phyloP scores from a whole-genome alignment of 2,797 vertebrate species.

The Phalloptychus januarius region DNA sequence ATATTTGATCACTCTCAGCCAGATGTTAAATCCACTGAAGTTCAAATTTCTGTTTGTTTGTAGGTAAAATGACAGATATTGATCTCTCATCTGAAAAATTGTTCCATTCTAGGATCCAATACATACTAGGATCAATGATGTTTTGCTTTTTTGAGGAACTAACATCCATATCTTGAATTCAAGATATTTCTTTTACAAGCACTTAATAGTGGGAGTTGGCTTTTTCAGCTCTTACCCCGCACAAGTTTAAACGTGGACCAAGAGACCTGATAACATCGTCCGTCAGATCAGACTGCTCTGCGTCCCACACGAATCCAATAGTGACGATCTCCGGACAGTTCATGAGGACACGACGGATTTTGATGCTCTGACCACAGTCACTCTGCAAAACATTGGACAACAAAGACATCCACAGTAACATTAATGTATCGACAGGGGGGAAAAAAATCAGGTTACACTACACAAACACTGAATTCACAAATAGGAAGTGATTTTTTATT shows the following conservation, averaged over 20 bases:
- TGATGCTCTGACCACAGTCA: constrained; percentile 96
- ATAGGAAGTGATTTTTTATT: not conserved
- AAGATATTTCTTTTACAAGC: not conserved
- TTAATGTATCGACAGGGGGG: not conserved
- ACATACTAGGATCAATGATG: not conserved
- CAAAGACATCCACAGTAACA: not conserved
- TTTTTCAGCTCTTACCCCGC: constrained; percentile 83
- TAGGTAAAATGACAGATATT: constrained; percentile 11
- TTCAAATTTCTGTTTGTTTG: constrained; percentile 20
- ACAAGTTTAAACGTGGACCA: constrained; percentile 89
- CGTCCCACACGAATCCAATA: constrained; percentile 96
- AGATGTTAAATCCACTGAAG: constrained; percentile 8
- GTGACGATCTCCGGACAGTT: constrained; percentile 99
- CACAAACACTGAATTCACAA: not conserved
- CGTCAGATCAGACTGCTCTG: constrained; percentile 95
- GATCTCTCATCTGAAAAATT: constrained; percentile 3
- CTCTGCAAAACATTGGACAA: constrained; percentile 79
- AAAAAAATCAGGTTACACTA: too few relatives aligned
- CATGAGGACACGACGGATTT: constrained; percentile 96
- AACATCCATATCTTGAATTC: not conserved
- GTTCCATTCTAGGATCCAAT: not conserved
- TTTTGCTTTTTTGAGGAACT: not conserved
- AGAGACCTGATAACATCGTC: constrained; percentile 92
- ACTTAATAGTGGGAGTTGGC: not conserved
- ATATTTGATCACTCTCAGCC: constrained; percentile 20